phyloP scores from a whole-genome alignment of 2,888 invertebrate genomes.

The Drosophila borborema region DNA sequence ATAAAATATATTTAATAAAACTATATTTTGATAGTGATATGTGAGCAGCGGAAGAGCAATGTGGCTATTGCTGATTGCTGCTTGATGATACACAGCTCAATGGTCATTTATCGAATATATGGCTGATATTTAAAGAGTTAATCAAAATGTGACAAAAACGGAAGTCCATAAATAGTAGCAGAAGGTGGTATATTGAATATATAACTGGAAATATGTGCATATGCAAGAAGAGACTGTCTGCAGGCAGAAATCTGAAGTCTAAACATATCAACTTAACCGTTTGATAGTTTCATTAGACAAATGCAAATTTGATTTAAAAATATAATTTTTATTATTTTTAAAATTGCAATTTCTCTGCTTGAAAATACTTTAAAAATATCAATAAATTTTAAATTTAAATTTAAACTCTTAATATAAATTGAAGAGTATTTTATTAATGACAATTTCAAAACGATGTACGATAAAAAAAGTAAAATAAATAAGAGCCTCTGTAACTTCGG shows the following conservation, averaged over 20 bases:
- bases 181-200: background rate
- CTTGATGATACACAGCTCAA: background rate
- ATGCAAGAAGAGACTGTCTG: too few species aligned
- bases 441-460: background rate
- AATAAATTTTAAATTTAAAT: too few species aligned
- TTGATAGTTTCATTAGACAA: background rate
- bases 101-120: background rate
- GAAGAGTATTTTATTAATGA: background rate
- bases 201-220: background rate
- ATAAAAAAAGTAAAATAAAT: background rate
- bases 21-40: slow-evolving; percentile 2
- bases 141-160: background rate
- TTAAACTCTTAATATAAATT: too few species aligned
- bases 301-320: background rate
- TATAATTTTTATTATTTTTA: background rate
- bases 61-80: background rate
- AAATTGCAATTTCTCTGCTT: background rate
- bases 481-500: background rate
- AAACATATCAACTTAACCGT: too few species aligned
- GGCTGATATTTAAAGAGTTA: background rate
- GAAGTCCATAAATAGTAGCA: background rate
- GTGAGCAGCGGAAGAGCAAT: background rate
- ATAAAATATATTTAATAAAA: slow-evolving; percentile 12
- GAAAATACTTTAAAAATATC: background rate
- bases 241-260: too few species aligned